These are phyloP conservation scores for Trachops cirrhosus DNA, from an alignment of 2,797 vertebrate genomes.

Conservation along the genomic window DNA sequence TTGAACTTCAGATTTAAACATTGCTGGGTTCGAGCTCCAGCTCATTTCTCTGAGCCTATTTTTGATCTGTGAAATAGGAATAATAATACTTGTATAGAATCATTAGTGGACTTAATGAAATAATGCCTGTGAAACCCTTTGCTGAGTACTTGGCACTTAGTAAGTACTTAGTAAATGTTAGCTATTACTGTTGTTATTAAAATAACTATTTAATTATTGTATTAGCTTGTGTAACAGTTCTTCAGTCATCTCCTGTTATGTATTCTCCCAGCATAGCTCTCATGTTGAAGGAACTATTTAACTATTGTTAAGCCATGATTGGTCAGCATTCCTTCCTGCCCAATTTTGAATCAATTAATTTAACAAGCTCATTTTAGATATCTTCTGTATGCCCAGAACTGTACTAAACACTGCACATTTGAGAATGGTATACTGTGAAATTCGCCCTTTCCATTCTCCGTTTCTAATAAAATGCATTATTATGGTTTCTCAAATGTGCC, in stretches of 20 bases:
- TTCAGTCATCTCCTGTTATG: not conserved
- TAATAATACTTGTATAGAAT: not conserved
- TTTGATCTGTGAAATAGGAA: conserved; percentile 28
- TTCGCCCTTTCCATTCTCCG: not conserved
- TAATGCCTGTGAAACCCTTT: not conserved
- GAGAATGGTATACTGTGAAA: not conserved
- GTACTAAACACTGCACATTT: not conserved
- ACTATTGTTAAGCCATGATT: not conserved
- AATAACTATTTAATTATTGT: not conserved
- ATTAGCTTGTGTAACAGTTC: not conserved
- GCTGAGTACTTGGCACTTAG: not conserved
- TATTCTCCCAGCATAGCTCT: not conserved
- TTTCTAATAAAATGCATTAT: not conserved
- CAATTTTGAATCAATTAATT: not conserved
- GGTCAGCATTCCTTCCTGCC: conserved; percentile 15
- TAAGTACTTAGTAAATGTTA: not conserved
- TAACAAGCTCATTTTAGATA: not conserved
- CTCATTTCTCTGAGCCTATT: not conserved
- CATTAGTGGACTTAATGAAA: conserved; percentile 12
- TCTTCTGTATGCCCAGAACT: not conserved
- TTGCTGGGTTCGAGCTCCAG: not conserved
- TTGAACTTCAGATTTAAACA: not conserved
- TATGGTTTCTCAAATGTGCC: not conserved
- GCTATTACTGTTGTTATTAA: conserved; percentile 32
- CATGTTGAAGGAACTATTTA: not conserved